Base-by-base conservation (phyloP, 1,140 invertebrate genomes). In the Berghia stephanieae region DNA sequence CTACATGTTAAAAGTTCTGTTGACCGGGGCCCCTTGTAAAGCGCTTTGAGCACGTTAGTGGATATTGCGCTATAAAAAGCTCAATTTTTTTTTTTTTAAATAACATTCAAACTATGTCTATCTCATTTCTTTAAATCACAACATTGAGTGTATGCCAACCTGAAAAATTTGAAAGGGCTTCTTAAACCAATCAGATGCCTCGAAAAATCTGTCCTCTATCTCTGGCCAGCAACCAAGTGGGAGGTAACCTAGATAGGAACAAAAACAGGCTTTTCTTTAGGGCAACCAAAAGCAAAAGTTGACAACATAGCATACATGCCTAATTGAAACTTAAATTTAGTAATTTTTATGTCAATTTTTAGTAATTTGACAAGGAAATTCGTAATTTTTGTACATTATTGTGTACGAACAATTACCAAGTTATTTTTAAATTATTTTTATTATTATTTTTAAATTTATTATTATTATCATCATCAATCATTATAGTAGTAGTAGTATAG, bases 151-250 rank as follows among this genome's bases (percentile, higher is more conserved):
- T 93, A 93, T 75, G 27, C 42, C 60, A 68, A 88, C 87, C 82
- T 91, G 91, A 81, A 98, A 98, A 60, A 95, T 93, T 83, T 96
- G 93, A 18, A 99, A 88, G 0, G 97, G 97, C 90, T 99, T 97
- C 90, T 99, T 99, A 88, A 99, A 99, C 95, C 97, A 99, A 94
- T 99, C 96, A 1, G 97, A 99, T 0, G 98, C 98, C 86, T 99
- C 97, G 80, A 85, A 99, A 99, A 86, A 99, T 99, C 83, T 99
- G 96, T 78, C 98, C 98, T 85, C 97, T 95, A 86, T 99, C 97
- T 82, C 98, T 91, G 0, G 97, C 96, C 96, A 99, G 85, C 98
- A 99, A 0, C 98, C 98, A 38, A 99, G 90, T 77, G 94, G 92
- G 44, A 94, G 86, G 84, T 93, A 93, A 87, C 92, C 92, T 93